Percentiles rank a stretch among this genome's conserved stretches.
These are phyloP conservation scores for Hipparchia semele DNA, from an alignment of 2,888 invertebrate species.

Conservation along the genomic window DNA sequence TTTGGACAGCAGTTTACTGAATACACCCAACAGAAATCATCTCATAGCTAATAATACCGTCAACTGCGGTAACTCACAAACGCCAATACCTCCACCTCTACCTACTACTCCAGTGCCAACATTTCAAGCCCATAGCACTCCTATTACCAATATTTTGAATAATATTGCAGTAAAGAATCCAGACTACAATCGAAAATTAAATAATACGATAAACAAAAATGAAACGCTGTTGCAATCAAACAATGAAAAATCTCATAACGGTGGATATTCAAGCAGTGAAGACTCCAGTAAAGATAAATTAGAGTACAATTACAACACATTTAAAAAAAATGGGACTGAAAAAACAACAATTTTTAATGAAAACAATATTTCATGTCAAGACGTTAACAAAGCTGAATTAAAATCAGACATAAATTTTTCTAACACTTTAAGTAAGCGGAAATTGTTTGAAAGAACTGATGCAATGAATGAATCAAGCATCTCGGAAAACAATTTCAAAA, in stretches of 20 bases:
- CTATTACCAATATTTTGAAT: constrained; percentile 48
- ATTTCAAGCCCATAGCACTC: constrained; percentile 60
- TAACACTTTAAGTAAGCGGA: constrained; percentile 70
- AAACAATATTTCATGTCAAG: constrained; percentile 50
- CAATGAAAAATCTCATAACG: constrained; percentile 57
- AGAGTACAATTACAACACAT: constrained; percentile 57
- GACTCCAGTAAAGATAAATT: constrained; percentile 61
- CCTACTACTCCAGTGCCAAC: constrained; percentile 71
- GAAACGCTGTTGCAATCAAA: constrained; percentile 38
- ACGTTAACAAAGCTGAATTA: constrained; percentile 54
- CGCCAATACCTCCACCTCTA: constrained; percentile 68
- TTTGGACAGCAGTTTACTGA: constrained; percentile 54
- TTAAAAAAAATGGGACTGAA: constrained; percentile 59
- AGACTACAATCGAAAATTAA: constrained; percentile 54
- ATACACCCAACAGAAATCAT: constrained; percentile 23
- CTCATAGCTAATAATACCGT: constrained; percentile 15
- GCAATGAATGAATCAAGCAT: constrained; percentile 46
- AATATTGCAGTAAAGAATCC: constrained; percentile 43
- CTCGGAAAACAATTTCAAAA: constrained; percentile 31
- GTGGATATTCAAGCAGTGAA: constrained; percentile 59
- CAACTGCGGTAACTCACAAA: constrained; percentile 49
- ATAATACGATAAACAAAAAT: constrained; percentile 43
- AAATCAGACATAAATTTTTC: constrained; percentile 61
- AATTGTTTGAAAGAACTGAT: constrained; percentile 67
- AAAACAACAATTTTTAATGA: constrained; percentile 62